These are phyloP conservation scores for Euleptes europaea DNA, from an alignment of 2,113 vertebrate genomes.

Conservation along the genomic window DNA sequence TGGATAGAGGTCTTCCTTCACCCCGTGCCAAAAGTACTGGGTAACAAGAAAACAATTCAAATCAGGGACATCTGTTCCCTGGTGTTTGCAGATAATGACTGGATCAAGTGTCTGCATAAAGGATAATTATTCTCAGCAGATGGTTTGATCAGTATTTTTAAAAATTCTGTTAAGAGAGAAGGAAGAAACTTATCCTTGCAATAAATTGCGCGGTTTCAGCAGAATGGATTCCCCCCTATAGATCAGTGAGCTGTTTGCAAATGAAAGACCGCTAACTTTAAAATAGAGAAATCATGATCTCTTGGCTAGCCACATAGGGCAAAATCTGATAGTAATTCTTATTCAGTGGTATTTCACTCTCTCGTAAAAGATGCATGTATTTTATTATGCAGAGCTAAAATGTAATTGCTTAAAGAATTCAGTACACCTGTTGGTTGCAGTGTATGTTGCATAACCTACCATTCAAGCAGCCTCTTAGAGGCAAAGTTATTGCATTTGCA, in stretches of 20 bases:
- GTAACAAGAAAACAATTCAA: conserved; percentile 69
- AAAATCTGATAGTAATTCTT: not conserved
- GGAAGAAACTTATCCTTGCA: conserved; percentile 6
- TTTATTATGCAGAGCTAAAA: not conserved
- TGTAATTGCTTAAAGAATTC: not conserved
- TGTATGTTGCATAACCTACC: not conserved
- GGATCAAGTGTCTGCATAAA: conserved; percentile 61
- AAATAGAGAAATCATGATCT: not conserved
- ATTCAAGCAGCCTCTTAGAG: not conserved
- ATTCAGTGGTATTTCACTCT: not conserved
- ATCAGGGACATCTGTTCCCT: conserved; percentile 69
- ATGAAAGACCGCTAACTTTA: conserved; percentile 9
- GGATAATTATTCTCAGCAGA: conserved; percentile 72
- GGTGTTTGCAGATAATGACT: conserved; percentile 69
- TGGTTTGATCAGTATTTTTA: conserved; percentile 57
- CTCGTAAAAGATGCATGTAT: not conserved
- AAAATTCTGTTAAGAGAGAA: not conserved
- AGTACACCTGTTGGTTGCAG: not conserved
- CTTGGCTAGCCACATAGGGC: not conserved
- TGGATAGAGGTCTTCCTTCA: conserved; percentile 53
- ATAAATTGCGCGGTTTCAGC: not conserved
- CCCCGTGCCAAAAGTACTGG: conserved; percentile 58
- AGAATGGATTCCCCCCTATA: not conserved
- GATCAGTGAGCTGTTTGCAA: conserved; percentile 12
- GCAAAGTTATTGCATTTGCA: not conserved